Evolutionary conservation across 2,113 vertebrate species (phyloP), one percentile per base, ranked within the genome.

Genomic region (Chamaea fasciata): DNA sequence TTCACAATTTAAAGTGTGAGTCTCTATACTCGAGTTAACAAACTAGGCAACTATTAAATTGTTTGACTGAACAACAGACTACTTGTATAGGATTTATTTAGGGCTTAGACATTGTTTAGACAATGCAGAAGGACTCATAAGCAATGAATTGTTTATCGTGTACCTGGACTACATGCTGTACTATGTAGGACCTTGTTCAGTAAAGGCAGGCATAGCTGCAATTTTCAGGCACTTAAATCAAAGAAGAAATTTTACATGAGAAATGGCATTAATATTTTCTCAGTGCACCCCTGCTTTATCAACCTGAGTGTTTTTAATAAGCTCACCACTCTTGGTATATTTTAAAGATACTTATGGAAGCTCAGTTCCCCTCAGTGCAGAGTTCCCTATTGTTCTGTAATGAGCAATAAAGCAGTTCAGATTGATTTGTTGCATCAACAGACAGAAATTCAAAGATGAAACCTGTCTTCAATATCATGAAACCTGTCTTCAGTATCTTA

Each of bases 361-460:
- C 39, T 94, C 71, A 63, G 60, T 81, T 87, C 52, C 44, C 67
- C 27, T 78, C 56, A 63, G 60, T 27, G 47, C 39, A 59, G 35
- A 93, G 60, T 52, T 89, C 73, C 41, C 53, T 70, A 16, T 74
- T 81, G 57, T 78, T 96, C 78, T 49, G 42, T 50, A 91, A 73
- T 39, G 39, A 83, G 59, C 55, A 85, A 56, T 53, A 81, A 79
- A 76, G 57, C 79, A 62, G 49, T 74, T 83, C 35, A 93, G 83
- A 77, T 67, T 64, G 73, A 90, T 86, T 74, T 81, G 53, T 49
- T 92, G 76, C 52, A 86, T 78, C 50, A 93, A 93, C 63, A 95
- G 68, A 77, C 16, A 59, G 52, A 93, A 81, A 89, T 57, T 84
- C 56, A 67, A 74, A 93, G 65, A 81, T 46, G 56, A 91, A 71